Conservation (phyloP, 1,140 invertebrate species). For the Leucophenga varia region DNA sequence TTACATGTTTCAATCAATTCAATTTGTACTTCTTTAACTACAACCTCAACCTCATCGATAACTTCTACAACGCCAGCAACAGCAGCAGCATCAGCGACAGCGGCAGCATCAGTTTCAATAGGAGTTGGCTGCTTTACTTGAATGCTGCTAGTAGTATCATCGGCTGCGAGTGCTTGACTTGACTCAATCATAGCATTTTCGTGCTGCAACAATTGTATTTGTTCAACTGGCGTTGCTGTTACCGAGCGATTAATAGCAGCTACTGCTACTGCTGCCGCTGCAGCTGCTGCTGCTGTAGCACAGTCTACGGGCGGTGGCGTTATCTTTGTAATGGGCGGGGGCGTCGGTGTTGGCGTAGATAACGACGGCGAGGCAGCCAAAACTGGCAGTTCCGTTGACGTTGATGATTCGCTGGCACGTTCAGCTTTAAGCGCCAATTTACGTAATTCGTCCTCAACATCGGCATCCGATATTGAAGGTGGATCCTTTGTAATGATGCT, state of each 20-base stretch:
- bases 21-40: slow-evolving; percentile 42
- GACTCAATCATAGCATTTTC: not conserved
- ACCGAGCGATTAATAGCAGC: too few species aligned
- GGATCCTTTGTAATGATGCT: slow-evolving; percentile 28
- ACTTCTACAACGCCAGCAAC: not conserved
- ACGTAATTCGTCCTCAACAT: slow-evolving; percentile 30
- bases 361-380: slow-evolving; percentile 8
- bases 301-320: slow-evolving; percentile 27
- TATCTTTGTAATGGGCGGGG: slow-evolving; percentile 31
- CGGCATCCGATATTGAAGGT: slow-evolving; percentile 20
- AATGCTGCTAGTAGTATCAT: not conserved
- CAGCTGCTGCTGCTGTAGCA: slow-evolving; percentile 14
- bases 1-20: slow-evolving; percentile 32
- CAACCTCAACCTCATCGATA: slow-evolving; percentile 9
- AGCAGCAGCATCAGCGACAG: slow-evolving; percentile 1
- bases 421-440: slow-evolving; percentile 26
- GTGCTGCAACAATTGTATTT: too few species aligned
- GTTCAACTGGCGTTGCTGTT: too few species aligned
- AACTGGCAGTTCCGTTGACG: slow-evolving; percentile 23
- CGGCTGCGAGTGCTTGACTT: not conserved
- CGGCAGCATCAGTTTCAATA: not conserved
- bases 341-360: slow-evolving; percentile 17
- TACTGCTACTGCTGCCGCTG: too few species aligned
- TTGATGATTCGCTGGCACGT: slow-evolving; percentile 25
- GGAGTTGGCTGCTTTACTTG: not conserved